Evolutionary conservation across 2,888 invertebrate species (phyloP).

Genomic region (Xylota sylvarum): DNA sequence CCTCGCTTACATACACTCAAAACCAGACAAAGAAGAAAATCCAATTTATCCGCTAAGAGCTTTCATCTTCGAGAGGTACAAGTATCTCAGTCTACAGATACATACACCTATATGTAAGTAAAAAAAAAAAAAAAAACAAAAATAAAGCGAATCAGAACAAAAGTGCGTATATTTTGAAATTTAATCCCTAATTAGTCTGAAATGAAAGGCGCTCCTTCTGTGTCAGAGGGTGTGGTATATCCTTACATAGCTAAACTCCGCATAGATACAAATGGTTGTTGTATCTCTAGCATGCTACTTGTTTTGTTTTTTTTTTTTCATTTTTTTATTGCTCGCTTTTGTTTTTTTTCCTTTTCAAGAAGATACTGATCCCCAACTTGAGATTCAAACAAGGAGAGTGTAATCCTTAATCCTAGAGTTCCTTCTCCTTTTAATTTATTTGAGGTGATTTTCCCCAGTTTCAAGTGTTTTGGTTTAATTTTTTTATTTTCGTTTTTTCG

Average conservation of each 20-base stretch:
- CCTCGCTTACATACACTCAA: constrained; percentile 2
- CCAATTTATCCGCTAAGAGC: constrained; percentile 60
- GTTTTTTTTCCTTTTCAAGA: background rate
- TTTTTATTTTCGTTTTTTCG: constrained; percentile 39
- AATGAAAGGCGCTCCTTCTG: constrained; percentile 42
- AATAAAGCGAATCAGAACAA: constrained; percentile 54
- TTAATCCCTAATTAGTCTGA: constrained; percentile 73
- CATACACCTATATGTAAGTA: background rate
- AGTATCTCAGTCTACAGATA: constrained; percentile 29
- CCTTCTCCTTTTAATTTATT: constrained; percentile 27
- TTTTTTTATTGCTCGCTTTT: constrained; percentile 21
- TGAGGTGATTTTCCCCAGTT: constrained; percentile 36
- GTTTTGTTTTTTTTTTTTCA: background rate
- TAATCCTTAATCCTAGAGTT: constrained; percentile 39
- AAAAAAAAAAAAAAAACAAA: constrained; percentile 7
- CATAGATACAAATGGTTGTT: constrained; percentile 44
- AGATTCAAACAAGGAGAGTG: background rate
- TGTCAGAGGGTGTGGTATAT: background rate
- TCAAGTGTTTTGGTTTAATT: constrained; percentile 51
- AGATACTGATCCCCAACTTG: background rate
- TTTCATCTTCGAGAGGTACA: constrained; percentile 47
- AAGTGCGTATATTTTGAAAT: constrained; percentile 69
- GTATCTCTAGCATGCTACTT: constrained; percentile 4
- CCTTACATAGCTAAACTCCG: constrained; percentile 19
- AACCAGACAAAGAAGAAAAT: constrained; percentile 60